Evolutionary conservation across 2,888 invertebrate species (phyloP).

Genomic region (Scelioninae gen. 1): DNA sequence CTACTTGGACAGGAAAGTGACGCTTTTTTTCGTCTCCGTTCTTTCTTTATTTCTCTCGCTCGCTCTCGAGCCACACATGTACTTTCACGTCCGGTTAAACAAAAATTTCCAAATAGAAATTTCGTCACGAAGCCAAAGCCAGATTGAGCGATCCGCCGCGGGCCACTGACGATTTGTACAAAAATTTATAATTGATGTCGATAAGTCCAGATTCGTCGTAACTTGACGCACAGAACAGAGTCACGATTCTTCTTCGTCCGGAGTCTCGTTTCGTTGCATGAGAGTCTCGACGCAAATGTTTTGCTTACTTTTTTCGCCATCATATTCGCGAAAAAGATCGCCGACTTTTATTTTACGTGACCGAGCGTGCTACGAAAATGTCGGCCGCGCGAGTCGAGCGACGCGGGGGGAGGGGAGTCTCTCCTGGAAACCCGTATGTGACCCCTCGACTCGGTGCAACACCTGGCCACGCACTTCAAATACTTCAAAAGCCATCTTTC

Average conservation of each 20-base stretch:
- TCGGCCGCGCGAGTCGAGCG: slow-evolving; percentile 35
- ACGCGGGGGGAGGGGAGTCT: slow-evolving; percentile 9
- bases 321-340: slow-evolving; percentile 11
- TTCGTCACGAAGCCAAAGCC: background rate
- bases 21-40: slow-evolving; percentile 12
- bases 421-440: slow-evolving; percentile 17
- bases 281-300: slow-evolving; percentile 1
- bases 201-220: background rate
- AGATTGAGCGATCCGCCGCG: background rate
- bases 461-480: slow-evolving; percentile 29
- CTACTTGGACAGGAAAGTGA: slow-evolving; percentile 50
- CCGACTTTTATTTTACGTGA: slow-evolving; percentile 57
- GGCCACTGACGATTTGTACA: no score
- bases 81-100: slow-evolving; percentile 49
- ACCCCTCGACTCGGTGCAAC: background rate
- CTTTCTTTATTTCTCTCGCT: slow-evolving; percentile 21
- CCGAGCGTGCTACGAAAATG: slow-evolving; percentile 47
- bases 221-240: background rate
- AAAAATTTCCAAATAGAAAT: slow-evolving; percentile 46
- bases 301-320: background rate
- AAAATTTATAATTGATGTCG: no score
- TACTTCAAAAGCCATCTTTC: slow-evolving; percentile 1
- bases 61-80: slow-evolving; percentile 2
- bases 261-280: slow-evolving; percentile 41
- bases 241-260: background rate